Percentiles rank a stretch among this genome's conserved stretches.
Evolutionary conservation across 2,888 invertebrate species (phyloP).

Genomic region (Amiota mariae): DNA sequence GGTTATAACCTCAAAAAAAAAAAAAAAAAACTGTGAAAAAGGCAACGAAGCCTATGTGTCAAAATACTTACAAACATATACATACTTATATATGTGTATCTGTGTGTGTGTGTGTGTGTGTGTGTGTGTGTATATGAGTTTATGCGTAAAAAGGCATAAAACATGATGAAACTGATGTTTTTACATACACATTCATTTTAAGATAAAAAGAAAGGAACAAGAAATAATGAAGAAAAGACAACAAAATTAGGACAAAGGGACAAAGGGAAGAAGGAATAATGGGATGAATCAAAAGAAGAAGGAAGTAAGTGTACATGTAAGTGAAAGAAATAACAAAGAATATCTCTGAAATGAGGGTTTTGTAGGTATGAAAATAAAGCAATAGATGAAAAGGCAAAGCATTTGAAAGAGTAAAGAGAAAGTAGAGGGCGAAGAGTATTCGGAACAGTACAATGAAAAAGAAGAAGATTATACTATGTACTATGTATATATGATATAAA

Average conservation of each 20-base stretch:
- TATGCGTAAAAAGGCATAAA: constrained; percentile 25
- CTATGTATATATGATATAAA: background rate
- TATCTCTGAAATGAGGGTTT: too few species aligned
- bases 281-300: background rate
- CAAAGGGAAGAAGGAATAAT: background rate
- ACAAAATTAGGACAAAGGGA: background rate
- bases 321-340: background rate
- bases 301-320: background rate
- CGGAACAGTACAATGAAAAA: too few species aligned
- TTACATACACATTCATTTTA: constrained; percentile 11
- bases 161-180: constrained; percentile 41
- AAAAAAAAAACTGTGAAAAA: too few species aligned
- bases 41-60: too few species aligned
- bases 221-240: background rate
- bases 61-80: too few species aligned
- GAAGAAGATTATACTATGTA: background rate
- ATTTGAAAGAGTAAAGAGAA: too few species aligned
- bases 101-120: background rate
- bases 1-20: too few species aligned
- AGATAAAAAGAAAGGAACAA: background rate
- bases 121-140: background rate
- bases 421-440: too few species aligned
- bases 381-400: too few species aligned
- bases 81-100: too few species aligned
- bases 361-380: too few species aligned